Evolutionary conservation across 2,797 vertebrate genomes (phyloP), one percentile per base, ranked within the genome.

Genomic region (Neopelma chrysocephalum): DNA sequence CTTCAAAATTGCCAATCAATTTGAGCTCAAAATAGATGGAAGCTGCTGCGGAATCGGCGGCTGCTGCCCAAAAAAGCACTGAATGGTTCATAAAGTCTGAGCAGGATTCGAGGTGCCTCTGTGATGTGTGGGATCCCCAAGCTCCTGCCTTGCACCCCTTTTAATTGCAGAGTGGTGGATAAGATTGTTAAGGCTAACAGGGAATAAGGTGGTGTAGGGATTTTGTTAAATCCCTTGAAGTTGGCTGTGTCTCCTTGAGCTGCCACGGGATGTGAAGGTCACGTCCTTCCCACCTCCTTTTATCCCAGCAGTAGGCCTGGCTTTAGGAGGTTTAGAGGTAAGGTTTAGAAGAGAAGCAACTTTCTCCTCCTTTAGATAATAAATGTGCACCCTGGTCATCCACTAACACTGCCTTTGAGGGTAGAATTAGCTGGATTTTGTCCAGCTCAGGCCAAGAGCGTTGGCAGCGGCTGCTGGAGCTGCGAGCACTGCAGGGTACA

Each of bases 1-100:
- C 76, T 96, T 96, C 90, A 89, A 96, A 97, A 91, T 66, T 94
- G 86, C 76, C 94, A 81, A 90, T 95, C 90, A 88, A 2, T 81
- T 94, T 31, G 64, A 71, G 62, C 96, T 96, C 54, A 70, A 72
- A 97, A 92, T 92, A 94, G 82, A 90, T 4, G 6, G 84, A 50
- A 92, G 56, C 21, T 40, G 72, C 66, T 3, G 5, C 4, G 6
- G 54, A 69, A 93, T 58, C 7, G 29, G 18, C 6, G 20, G 56
- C 83, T 75, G 71, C 86, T 76, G 58, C 94, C 91, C 82, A 58
- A 53, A 95, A 96, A 79, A 48, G 31, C 25, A 1, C 42, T 6
- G 6, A 42, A 22, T 10, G 31, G 19, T 92, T 62, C 17, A 14
- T 16, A 25, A 92, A 69, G 72, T 42, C 81, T 75, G 29, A 94